Evolutionary conservation across 2,888 invertebrate genomes (phyloP).

Genomic region (Heliconius cydno): DNA sequence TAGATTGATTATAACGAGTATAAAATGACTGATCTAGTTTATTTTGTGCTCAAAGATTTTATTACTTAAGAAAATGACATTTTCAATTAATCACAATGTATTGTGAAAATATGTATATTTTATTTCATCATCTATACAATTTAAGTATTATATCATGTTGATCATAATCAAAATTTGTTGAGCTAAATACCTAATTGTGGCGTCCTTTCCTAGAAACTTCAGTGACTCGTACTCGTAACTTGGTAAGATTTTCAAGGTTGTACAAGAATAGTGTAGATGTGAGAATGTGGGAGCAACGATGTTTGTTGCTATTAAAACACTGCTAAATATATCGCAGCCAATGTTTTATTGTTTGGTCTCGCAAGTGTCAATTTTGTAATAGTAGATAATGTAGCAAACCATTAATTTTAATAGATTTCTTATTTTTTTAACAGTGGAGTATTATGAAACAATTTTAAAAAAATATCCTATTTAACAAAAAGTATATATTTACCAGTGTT

Average conservation of each 20-base stretch:
- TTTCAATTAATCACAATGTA: neutral
- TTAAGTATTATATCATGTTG: neutral
- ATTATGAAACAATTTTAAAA: neutral
- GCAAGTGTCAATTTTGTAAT: conserved; percentile 49
- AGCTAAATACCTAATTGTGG: conserved; percentile 41
- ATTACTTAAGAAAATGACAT: neutral
- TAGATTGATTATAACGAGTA: neutral
- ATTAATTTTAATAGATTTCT: neutral
- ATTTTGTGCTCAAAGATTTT: neutral
- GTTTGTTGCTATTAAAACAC: conserved; percentile 63
- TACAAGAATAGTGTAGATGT: conserved; percentile 67
- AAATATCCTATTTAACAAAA: neutral
- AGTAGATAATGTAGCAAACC: neutral
- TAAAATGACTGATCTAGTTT: neutral
- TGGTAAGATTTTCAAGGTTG: conserved; percentile 68
- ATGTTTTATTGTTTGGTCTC: conserved; percentile 58
- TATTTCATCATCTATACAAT: neutral
- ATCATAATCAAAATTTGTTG: neutral
- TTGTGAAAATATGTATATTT: no score
- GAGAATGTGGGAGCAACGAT: conserved; percentile 66
- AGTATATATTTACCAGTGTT: no score
- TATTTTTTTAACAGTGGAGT: neutral
- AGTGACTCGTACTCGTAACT: conserved; percentile 58
- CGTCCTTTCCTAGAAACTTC: conserved; percentile 53
- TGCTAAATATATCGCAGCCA: conserved; percentile 65